These are phyloP conservation scores for Sitobion miscanthi DNA, from an alignment of 1,140 invertebrate genomes.

Conservation along the genomic window DNA sequence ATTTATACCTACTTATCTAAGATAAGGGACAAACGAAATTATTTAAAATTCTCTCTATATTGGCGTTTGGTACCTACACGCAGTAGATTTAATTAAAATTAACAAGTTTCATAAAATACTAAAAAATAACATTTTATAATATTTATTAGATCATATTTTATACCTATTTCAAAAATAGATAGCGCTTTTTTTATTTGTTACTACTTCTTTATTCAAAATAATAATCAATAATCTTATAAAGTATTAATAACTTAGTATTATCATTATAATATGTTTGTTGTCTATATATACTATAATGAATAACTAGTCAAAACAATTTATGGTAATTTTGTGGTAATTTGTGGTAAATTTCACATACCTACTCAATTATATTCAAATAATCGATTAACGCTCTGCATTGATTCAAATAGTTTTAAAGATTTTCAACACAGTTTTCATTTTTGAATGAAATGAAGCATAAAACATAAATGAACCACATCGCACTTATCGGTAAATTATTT, in stretches of 20 bases:
- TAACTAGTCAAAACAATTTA: too few species aligned
- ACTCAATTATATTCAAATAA: too few species aligned
- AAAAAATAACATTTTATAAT: too few species aligned
- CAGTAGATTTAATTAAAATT: background rate
- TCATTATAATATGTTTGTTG: too few species aligned
- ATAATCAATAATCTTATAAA: background rate
- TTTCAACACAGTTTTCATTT: background rate
- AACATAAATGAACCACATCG: background rate
- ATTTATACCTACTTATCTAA: background rate
- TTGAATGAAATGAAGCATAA: background rate
- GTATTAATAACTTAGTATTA: too few species aligned
- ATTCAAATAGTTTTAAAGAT: background rate
- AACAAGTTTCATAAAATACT: background rate
- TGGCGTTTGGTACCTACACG: background rate
- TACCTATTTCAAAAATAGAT: too few species aligned
- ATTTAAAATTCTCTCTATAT: background rate
- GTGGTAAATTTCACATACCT: too few species aligned
- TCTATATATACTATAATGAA: too few species aligned
- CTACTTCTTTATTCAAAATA: background rate
- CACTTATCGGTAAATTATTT: background rate
- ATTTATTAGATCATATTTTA: too few species aligned
- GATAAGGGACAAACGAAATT: too few species aligned
- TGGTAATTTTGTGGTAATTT: too few species aligned
- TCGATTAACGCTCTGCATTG: too few species aligned
- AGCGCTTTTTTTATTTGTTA: background rate